Percentiles rank a stretch among this genome's conserved stretches.
Evolutionary conservation across 1,140 invertebrate genomes (phyloP).

Genomic region (Pogonognathellus flavescens): DNA sequence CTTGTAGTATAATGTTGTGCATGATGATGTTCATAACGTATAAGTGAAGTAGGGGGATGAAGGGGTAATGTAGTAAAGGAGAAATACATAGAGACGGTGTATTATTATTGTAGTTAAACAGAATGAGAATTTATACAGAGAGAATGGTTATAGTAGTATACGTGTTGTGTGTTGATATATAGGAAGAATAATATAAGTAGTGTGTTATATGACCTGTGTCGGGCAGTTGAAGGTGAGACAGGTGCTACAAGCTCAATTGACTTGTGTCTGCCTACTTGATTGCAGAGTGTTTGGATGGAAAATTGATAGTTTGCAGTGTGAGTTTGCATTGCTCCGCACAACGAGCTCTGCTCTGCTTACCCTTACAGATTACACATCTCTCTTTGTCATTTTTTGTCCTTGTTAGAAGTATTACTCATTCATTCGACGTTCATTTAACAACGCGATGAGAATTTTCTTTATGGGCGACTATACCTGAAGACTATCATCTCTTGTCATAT

Average conservation of each 20-base stretch:
- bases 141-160: neutral
- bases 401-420: slow-evolving; percentile 31
- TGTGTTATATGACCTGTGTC: slow-evolving; percentile 66
- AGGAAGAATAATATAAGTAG: slow-evolving; percentile 24
- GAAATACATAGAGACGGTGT: too few species aligned
- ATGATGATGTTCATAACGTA: neutral
- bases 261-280: slow-evolving; percentile 52
- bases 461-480: neutral
- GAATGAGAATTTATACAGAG: neutral
- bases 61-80: too few species aligned
- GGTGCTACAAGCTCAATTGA: slow-evolving; percentile 57
- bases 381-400: slow-evolving; percentile 36
- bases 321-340: slow-evolving; percentile 36
- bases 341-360: slow-evolving; percentile 22
- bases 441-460: slow-evolving; percentile 29
- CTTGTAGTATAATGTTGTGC: neutral
- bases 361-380: neutral
- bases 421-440: neutral
- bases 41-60: neutral
- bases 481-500: too few species aligned
- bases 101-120: too few species aligned
- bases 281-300: slow-evolving; percentile 49
- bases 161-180: neutral
- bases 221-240: slow-evolving; percentile 65
- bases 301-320: slow-evolving; percentile 44